Evolutionary conservation across 2,888 invertebrate genomes (phyloP).

Genomic region (Steinernema carpocapsae): DNA sequence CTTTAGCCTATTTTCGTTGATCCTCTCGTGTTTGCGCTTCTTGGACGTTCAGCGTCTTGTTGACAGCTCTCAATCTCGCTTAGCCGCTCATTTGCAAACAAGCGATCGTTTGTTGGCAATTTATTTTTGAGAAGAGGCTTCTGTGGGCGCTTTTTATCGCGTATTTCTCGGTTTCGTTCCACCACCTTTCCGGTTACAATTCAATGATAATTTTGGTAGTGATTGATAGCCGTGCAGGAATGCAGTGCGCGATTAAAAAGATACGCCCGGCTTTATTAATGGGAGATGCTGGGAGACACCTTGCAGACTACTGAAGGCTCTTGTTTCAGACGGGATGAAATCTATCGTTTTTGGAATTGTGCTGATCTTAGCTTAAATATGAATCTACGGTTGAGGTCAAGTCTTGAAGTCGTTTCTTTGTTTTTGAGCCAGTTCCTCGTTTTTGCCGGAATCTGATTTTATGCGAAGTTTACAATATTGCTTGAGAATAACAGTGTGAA

Average conservation of each 20-base stretch:
- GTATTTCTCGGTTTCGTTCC: neutral
- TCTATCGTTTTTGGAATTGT: too few species aligned
- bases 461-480: too few species aligned
- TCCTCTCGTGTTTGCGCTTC: conserved; percentile 6
- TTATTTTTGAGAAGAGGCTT: neutral
- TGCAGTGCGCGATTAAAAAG: neutral
- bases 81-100: conserved; percentile 5
- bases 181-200: neutral
- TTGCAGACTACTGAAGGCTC: too few species aligned
- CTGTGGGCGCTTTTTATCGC: neutral
- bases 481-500: too few species aligned
- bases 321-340: too few species aligned
- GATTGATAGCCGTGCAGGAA: neutral
- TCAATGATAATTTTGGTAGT: neutral
- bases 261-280: too few species aligned
- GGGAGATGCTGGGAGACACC: too few species aligned
- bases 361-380: too few species aligned
- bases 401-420: too few species aligned
- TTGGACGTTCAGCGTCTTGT: neutral
- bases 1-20: neutral
- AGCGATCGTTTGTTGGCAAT: neutral
- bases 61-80: conserved; percentile 25
- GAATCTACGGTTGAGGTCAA: too few species aligned
- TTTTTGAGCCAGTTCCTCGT: too few species aligned
- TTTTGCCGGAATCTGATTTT: too few species aligned